Conservation (phyloP, 1,140 invertebrate species). For the Apis dorsata region DNA sequence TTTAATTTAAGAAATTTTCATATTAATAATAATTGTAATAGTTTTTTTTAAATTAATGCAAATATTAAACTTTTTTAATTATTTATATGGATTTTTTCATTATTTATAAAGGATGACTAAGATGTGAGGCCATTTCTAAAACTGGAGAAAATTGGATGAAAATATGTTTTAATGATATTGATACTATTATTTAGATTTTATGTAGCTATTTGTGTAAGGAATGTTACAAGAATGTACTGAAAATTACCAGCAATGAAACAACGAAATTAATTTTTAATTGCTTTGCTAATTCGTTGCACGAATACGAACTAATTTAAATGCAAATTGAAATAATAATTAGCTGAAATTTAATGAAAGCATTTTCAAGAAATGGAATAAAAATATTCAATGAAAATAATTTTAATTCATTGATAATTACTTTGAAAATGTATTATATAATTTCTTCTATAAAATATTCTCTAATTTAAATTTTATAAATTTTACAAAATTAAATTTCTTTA, state of each 20-base stretch:
- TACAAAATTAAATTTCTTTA: too few relatives aligned
- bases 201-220: not conserved
- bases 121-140: not conserved
- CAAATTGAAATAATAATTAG: not conserved
- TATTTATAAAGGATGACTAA: too few relatives aligned
- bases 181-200: not conserved
- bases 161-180: not conserved
- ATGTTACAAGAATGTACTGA: slow-evolving; percentile 7
- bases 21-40: too few relatives aligned
- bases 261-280: slow-evolving; percentile 10
- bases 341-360: not conserved
- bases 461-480: not conserved
- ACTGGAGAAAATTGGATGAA: not conserved
- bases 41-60: too few relatives aligned
- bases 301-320: not conserved
- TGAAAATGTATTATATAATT: not conserved
- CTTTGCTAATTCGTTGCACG: too few relatives aligned
- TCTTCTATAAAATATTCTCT: not conserved
- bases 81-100: too few relatives aligned
- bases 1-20: too few relatives aligned
- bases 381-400: not conserved
- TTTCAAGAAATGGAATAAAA: not conserved
- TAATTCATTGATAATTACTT: not conserved
- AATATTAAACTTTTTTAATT: too few relatives aligned
- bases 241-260: slow-evolving; percentile 2